Evolutionary conservation across 2,888 invertebrate species (phyloP), one percentile per base, ranked within the genome.

Genomic region (Candidula unifasciata): DNA sequence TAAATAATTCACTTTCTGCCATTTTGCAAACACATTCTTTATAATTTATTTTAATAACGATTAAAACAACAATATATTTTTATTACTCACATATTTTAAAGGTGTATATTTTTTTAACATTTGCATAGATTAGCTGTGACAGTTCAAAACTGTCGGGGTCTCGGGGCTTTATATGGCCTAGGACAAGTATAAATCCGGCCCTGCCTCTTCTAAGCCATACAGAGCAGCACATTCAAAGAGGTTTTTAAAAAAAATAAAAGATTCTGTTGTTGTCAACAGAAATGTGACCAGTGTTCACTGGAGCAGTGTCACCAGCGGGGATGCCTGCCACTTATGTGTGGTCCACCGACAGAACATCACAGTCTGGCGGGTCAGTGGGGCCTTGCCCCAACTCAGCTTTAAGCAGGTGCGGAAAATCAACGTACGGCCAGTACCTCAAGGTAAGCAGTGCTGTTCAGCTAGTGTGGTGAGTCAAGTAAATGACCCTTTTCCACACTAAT

Each of bases 321-420:
- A 69, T 5, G 21, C 89, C 68, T 92, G 92, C 86, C 92, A 91
- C 86, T 88, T 93, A 89, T 91, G 91, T 88, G 92, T 92, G 0
- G 90, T 91, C 21, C 92, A 92, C 85, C 88, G 90, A 79, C 88
- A 90, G 33, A 90, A 89, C 78, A 90, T 93, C 74, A 91, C 92
- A 0, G 87, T 93, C 44, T 93, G 93, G 93, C 90, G 89, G 60
- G 92, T 93, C 3, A 90, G 90, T 74, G 92, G 92, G 44, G 76
- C 84, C 0, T 86, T 88, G 54, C 91, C 93, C 0, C 90, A 89
- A 60, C 89, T 93, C 33, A 85, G 86, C 83, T 91, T 92, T 88
- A 92, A 92, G 87, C 92, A 92, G 81, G 89, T 92, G 82, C 89
- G 93, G 69, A 92, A 92, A 86, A 90, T 93, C 81, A 91, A 91